A percentile compares a stretch with the other conserved stretches of the same genome.
Conservation (phyloP, 2,113 vertebrate genomes). For the Pelobates fuscus region DNA sequence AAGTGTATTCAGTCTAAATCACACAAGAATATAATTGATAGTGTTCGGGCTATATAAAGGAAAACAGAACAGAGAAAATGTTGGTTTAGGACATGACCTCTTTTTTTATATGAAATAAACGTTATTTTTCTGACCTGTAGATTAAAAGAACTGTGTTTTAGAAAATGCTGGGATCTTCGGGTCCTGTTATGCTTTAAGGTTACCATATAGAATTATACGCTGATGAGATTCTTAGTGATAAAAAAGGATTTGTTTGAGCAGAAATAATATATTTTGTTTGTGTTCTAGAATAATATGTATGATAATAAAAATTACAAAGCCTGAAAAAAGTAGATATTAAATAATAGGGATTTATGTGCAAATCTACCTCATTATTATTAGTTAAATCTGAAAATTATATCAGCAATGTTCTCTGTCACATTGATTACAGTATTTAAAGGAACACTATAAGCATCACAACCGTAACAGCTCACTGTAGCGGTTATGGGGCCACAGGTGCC, state of each 20-base stretch:
- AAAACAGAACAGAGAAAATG: slow-evolving; percentile 22
- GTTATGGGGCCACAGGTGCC: too few relatives aligned
- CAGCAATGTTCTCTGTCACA: too few relatives aligned
- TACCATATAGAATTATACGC: not conserved
- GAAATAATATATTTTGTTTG: not conserved
- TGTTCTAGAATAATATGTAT: too few relatives aligned
- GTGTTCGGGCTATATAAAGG: slow-evolving; percentile 41
- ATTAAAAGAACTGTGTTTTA: slow-evolving; percentile 12
- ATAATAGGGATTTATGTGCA: too few relatives aligned
- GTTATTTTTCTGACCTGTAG: slow-evolving; percentile 23
- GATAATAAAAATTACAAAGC: too few relatives aligned
- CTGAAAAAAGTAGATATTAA: too few relatives aligned
- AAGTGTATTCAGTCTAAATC: slow-evolving; percentile 46
- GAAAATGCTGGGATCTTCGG: not conserved
- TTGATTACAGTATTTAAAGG: too few relatives aligned
- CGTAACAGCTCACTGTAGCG: too few relatives aligned
- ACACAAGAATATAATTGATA: slow-evolving; percentile 51
- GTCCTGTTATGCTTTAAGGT: not conserved
- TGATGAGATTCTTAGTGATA: not conserved
- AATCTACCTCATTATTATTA: too few relatives aligned
- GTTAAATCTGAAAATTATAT: too few relatives aligned
- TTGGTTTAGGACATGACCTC: slow-evolving; percentile 46
- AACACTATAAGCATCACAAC: too few relatives aligned
- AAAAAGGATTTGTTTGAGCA: slow-evolving; percentile 19
- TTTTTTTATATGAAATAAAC: slow-evolving; percentile 21